Evolutionary conservation across 1,140 invertebrate species (phyloP).

Genomic region (Drosophila subpulchrella): DNA sequence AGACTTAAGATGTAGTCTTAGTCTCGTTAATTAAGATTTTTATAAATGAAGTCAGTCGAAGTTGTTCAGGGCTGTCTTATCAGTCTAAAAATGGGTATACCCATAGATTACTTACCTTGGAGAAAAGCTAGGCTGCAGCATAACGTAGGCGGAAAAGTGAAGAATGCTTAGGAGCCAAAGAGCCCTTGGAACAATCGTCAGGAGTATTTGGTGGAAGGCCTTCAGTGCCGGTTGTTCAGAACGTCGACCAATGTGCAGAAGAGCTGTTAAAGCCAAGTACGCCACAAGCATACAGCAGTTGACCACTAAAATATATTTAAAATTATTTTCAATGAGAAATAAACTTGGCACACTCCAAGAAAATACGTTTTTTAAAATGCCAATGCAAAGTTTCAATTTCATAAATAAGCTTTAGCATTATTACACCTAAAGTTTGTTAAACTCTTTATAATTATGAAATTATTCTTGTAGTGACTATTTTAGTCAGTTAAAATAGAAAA

Average conservation of each 20-base stretch:
- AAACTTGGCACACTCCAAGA: neutral
- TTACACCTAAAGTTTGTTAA: too few species aligned
- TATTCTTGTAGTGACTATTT: too few species aligned
- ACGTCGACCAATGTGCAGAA: constrained; percentile 60
- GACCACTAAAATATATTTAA: constrained; percentile 36
- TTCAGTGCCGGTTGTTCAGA: constrained; percentile 55
- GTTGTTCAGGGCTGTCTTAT: too few species aligned
- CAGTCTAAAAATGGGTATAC: too few species aligned
- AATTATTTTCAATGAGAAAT: neutral
- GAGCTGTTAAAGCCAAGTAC: constrained; percentile 57
- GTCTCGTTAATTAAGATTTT: too few species aligned
- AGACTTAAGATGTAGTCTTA: too few species aligned
- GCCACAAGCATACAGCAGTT: constrained; percentile 67
- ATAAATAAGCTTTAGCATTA: too few species aligned
- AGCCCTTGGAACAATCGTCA: constrained; percentile 57
- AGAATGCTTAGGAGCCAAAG: constrained; percentile 63
- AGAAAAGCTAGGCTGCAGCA: constrained; percentile 63
- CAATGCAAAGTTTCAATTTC: too few species aligned
- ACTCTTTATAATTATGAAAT: too few species aligned
- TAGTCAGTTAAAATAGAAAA: too few species aligned
- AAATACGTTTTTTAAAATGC: too few species aligned
- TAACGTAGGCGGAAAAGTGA: constrained; percentile 63
- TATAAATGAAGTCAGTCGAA: too few species aligned
- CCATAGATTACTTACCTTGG: constrained; percentile 47
- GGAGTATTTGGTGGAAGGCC: constrained; percentile 52